Evolutionary conservation across 2,888 invertebrate genomes (phyloP), one percentile per base, ranked within the genome.

Genomic region (Ypsolopha sequella): DNA sequence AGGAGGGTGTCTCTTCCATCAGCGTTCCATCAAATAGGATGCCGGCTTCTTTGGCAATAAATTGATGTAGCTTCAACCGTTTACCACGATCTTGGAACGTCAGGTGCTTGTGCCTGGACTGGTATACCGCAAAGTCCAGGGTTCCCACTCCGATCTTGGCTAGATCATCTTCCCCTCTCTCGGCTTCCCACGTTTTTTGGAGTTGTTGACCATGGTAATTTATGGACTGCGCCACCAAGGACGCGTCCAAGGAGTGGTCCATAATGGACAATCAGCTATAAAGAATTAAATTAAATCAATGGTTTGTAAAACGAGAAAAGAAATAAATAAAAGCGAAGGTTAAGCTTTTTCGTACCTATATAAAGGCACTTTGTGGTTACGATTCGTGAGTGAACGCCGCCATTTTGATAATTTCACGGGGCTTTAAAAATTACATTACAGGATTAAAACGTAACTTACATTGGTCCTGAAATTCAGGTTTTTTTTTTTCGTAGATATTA

Each of bases 161-260:
- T 54, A 95, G 80, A 70, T 94, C 94, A 51, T 91, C 91, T 65
- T 93, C 92, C 53, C 94, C 94, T 64, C 93, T 90, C 70, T 95
- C 95, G 35, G 91, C 90, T 71, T 95, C 95, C 95, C 95, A 95
- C 62, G 94, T 90, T 82, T 95, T 95, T 80, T 94, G 94, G 59
- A 95, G 84, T 66, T 95, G 95, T 66, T 94, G 94, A 2, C 95
- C 95, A 86, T 95, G 95, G 74, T 92, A 95, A 80, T 94, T 93
- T 61, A 95, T 82, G 55, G 93, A 89, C 68, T 91, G 91, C 68
- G 91, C 82, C 73, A 95, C 88, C 65, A 88, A 67, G 56, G 84
- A 75, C 81, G 82, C 76, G 70, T 87, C 85, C 81, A 88, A 58
- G 41, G 76, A 64, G 9, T 77, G 61, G 51, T 87, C 87, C 85